phyloP scores from a whole-genome alignment of 2,797 vertebrate genomes.

The Echiichthys vipera region DNA sequence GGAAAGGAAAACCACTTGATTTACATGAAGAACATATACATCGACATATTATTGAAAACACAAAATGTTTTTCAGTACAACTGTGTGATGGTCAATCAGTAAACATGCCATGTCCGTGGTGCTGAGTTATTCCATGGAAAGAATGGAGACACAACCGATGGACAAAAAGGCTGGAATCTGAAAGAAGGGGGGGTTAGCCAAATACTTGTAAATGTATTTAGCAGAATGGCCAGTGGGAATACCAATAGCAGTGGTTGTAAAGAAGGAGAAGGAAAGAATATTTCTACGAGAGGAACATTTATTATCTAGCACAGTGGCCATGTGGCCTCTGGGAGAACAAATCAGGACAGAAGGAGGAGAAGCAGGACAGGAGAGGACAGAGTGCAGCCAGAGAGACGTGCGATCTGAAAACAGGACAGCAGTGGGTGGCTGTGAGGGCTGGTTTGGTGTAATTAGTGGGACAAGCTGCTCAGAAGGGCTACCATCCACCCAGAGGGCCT shows the following conservation, averaged over 20 bases:
- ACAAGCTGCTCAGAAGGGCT: constrained; percentile 34
- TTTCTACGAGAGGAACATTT: constrained; percentile 37
- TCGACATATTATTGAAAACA: not conserved
- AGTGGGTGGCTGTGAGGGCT: not conserved
- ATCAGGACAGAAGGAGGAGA: constrained; percentile 51
- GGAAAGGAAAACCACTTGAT: not conserved
- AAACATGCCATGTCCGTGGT: not conserved
- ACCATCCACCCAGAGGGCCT: constrained; percentile 43
- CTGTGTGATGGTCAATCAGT: not conserved
- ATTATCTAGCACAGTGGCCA: constrained; percentile 46
- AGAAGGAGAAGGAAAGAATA: constrained; percentile 37
- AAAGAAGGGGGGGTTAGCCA: constrained; percentile 21
- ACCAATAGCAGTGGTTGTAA: constrained; percentile 21
- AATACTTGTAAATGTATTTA: constrained; percentile 46
- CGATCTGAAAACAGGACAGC: constrained; percentile 48
- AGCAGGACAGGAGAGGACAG: constrained; percentile 46
- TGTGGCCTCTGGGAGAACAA: constrained; percentile 50
- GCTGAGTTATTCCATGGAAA: not conserved
- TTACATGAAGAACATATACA: too few relatives aligned
- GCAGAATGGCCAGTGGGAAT: constrained; percentile 29
- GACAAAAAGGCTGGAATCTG: constrained; percentile 14
- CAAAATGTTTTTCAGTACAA: not conserved
- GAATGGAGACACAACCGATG: not conserved
- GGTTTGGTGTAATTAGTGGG: constrained; percentile 47
- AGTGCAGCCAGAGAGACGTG: constrained; percentile 38